A percentile compares a stretch with the other conserved stretches of the same genome.
Conservation (phyloP, 2,888 invertebrate genomes). For the Eupithecia subfuscata region DNA sequence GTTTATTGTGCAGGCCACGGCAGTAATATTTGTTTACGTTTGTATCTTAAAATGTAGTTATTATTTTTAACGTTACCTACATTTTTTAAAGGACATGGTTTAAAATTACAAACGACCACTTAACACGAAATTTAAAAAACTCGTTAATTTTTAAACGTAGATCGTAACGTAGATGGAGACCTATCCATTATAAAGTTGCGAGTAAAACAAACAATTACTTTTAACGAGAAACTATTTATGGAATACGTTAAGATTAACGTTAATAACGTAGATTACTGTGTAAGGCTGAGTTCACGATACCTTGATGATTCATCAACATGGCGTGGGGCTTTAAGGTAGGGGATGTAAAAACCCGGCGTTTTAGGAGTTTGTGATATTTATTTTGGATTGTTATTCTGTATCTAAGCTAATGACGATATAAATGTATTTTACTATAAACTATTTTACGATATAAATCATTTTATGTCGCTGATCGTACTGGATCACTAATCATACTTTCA, state of each 20-base stretch:
- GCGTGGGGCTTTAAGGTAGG: not conserved
- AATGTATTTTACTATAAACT: too few species aligned
- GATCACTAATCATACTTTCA: too few species aligned
- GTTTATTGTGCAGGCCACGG: too few species aligned
- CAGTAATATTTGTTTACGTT: too few species aligned
- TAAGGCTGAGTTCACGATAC: slow-evolving; percentile 3
- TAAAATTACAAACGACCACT: not conserved
- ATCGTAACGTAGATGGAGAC: too few species aligned
- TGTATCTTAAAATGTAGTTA: too few species aligned
- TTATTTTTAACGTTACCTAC: not conserved
- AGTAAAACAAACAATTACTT: slow-evolving; percentile 33
- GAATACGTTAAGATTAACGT: slow-evolving; percentile 36
- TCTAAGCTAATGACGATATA: too few species aligned
- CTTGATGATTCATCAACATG: too few species aligned
- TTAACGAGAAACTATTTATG: slow-evolving; percentile 33
- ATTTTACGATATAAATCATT: too few species aligned
- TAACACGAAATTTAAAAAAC: slow-evolving; percentile 18
- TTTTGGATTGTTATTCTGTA: not conserved
- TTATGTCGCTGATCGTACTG: too few species aligned
- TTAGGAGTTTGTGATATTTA: not conserved
- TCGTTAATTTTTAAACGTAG: slow-evolving; percentile 18
- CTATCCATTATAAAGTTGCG: slow-evolving; percentile 16
- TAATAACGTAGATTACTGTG: slow-evolving; percentile 32
- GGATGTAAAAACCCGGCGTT: not conserved
- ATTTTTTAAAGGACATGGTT: not conserved